These are phyloP conservation scores for Kryptolebias marmoratus DNA, from an alignment of 2,113 vertebrate species.

Conservation along the genomic window DNA sequence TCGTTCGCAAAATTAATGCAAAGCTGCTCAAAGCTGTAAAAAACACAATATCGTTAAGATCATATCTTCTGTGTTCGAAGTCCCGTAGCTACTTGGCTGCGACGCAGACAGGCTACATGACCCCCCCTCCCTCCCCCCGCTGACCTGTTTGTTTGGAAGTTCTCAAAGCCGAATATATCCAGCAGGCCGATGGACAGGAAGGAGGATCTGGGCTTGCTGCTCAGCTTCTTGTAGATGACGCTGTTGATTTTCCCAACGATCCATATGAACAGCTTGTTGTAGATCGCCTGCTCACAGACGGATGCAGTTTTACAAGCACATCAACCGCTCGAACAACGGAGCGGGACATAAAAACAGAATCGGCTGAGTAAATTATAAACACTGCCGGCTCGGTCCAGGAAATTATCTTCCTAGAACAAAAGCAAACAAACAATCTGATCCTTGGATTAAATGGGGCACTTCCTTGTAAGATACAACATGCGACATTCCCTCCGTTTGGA, in stretches of 20 bases:
- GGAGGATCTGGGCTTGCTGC: conserved; percentile 57
- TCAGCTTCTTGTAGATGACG: conserved; percentile 80
- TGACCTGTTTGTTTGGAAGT: conserved; percentile 93
- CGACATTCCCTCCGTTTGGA: not conserved
- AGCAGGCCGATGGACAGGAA: conserved; percentile 87
- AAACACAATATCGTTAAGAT: not conserved
- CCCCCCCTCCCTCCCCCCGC: not conserved
- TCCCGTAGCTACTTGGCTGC: too few relatives aligned
- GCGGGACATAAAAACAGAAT: not conserved
- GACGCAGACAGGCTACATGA: rapidly evolving
- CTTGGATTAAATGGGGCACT: not conserved
- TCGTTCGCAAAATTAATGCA: conserved; percentile 98
- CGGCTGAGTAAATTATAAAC: not conserved
- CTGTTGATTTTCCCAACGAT: conserved; percentile 91
- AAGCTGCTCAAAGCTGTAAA: conserved; percentile 92
- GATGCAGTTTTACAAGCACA: too few relatives aligned
- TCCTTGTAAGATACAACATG: not conserved
- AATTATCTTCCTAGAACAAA: not conserved
- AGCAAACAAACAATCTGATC: not conserved
- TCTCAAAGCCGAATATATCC: conserved; percentile 99
- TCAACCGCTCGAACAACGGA: too few relatives aligned
- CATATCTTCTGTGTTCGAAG: too few relatives aligned
- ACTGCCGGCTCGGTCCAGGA: not conserved
- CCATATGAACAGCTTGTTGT: conserved; percentile 91
- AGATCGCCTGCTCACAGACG: conserved; percentile 84